Percentiles rank a stretch among this genome's conserved stretches.
These are phyloP conservation scores for Copsychus sechellarum DNA, from an alignment of 2,113 vertebrate genomes.

Conservation along the genomic window DNA sequence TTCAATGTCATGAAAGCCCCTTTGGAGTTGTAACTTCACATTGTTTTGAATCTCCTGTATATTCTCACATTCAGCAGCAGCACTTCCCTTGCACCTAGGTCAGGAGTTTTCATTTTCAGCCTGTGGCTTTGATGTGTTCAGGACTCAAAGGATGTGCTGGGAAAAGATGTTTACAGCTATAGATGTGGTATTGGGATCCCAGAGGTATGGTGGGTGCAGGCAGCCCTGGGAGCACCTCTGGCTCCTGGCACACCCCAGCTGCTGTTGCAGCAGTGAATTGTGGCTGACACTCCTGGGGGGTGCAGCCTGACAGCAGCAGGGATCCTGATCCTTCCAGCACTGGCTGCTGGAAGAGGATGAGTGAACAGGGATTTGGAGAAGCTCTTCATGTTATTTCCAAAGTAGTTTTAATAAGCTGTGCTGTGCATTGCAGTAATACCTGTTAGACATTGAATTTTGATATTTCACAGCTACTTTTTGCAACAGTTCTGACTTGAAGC, in stretches of 20 bases:
- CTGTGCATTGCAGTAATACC: neutral
- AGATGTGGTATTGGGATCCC: accelerated
- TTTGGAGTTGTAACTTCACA: neutral
- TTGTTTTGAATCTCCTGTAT: neutral
- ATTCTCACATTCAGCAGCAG: accelerated
- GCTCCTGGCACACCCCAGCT: accelerated
- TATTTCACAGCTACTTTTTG: neutral
- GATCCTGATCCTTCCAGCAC: neutral
- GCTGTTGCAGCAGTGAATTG: neutral
- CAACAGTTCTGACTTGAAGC: neutral
- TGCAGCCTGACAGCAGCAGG: neutral
- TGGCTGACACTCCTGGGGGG: neutral
- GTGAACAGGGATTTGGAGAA: neutral
- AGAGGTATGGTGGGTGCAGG: accelerated
- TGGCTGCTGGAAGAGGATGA: neutral
- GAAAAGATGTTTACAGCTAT: neutral
- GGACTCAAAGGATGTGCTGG: neutral
- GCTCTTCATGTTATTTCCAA: neutral
- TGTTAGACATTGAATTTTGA: neutral
- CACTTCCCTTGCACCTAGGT: neutral
- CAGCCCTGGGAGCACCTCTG: neutral
- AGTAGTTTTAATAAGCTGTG: neutral
- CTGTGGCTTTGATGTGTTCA: neutral
- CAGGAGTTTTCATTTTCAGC: neutral
- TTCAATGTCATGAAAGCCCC: neutral